Evolutionary conservation across 1,140 invertebrate genomes (phyloP), one percentile per base, ranked within the genome.

Genomic region (Tribolium castaneum): DNA sequence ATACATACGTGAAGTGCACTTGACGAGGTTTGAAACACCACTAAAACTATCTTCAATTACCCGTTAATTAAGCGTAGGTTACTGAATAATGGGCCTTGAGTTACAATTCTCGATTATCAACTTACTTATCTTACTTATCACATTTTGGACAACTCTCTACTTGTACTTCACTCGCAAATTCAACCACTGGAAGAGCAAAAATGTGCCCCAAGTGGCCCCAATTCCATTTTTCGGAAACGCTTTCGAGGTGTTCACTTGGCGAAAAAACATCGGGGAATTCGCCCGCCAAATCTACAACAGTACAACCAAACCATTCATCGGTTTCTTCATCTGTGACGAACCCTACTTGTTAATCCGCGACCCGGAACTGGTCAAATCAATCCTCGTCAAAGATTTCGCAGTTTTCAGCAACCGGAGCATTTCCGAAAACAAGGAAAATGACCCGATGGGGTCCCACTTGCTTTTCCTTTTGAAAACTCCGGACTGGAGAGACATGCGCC

Each of bases 381-480:
- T 91, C 12, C 85, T 88, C 52, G 89, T 90, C 14, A 86, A 88
- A 81, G 90, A 91, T 83, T 91, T 90, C 83, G 56, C 3, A 5
- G 56, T 30, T 7, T 62, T 62, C 13, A 30, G 19, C 22, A 62
- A 62, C 22, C 16, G 56, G 1, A 66, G 25, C 3, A 39, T 72
- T 5, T 50, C 19, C 19, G 45, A 72, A 9, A 72, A 88, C 73
- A 86, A 87, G 6, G 82, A 87, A 1, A 85, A 88, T 59, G 90
- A 90, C 76, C 86, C 90, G 4, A 72, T 91, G 19, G 70, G 77
- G 0, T 50, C 76, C 6, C 66, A 80, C 14, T 49, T 84, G 12
- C 54, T 88, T n/a, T 85, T 86, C 30, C 22, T 54, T 25, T 50
- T 85, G 6, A 82, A 85, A 71, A 79, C 82, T 7, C 81, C 82